These are phyloP conservation scores for Pogonomyrmex barbatus DNA, from an alignment of 1,140 invertebrate species.

Conservation along the genomic window DNA sequence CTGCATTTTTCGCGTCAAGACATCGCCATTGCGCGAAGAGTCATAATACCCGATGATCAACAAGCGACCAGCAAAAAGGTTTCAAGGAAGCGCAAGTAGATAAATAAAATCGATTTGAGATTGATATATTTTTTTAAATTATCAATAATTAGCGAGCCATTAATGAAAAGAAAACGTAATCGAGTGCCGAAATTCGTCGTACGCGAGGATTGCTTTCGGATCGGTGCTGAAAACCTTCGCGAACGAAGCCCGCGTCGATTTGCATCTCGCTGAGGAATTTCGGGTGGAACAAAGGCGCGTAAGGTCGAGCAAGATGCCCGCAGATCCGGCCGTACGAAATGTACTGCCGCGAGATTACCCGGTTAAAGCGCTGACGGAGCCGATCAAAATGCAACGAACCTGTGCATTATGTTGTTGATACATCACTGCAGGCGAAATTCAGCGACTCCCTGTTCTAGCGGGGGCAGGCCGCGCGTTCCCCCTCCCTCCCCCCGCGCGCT, in stretches of 20 bases:
- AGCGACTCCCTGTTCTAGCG: slow-evolving; percentile 29
- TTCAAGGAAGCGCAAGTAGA: neutral
- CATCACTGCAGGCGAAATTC: slow-evolving; percentile 57
- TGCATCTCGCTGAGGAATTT: slow-evolving; percentile 15
- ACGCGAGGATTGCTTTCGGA: neutral
- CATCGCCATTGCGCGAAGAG: neutral
- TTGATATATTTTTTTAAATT: neutral
- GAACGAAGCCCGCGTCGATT: neutral
- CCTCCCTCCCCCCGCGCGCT: neutral
- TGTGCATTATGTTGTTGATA: slow-evolving; percentile 69
- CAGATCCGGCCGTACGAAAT: slow-evolving; percentile 12
- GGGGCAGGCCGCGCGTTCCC: neutral
- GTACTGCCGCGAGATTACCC: slow-evolving; percentile 50
- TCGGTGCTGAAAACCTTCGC: neutral
- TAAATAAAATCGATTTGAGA: no score
- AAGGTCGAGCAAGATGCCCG: neutral
- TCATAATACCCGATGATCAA: neutral
- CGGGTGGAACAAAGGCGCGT: slow-evolving; percentile 23
- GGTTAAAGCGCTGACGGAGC: slow-evolving; percentile 62
- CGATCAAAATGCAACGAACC: slow-evolving; percentile 55
- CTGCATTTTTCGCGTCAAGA: slow-evolving; percentile 13
- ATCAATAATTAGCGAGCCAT: neutral
- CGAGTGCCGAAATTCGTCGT: neutral
- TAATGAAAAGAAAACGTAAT: neutral
- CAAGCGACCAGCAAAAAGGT: neutral